Percentiles rank a stretch among this genome's conserved stretches.
These are phyloP conservation scores for Gryllus longicercus DNA, from an alignment of 2,888 invertebrate genomes.

Conservation along the genomic window DNA sequence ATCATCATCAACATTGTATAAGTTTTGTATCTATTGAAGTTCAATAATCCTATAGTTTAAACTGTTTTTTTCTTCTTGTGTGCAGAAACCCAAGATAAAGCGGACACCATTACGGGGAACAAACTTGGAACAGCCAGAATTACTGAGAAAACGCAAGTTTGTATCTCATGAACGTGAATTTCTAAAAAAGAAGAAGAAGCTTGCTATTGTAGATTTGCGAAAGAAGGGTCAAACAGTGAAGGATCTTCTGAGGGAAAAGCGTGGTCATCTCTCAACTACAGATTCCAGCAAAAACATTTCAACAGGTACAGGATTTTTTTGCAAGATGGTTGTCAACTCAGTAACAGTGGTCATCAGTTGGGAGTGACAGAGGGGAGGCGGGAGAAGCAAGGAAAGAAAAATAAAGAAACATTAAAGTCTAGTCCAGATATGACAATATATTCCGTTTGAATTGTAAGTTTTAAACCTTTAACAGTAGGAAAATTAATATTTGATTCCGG, in stretches of 20 bases:
- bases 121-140: constrained; percentile 24
- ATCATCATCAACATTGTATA: no score
- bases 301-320: not conserved
- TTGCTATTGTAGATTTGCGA: constrained; percentile 32
- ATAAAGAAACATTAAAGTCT: no score
- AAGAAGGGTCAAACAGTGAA: constrained; percentile 41
- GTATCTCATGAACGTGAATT: constrained; percentile 36
- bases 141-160: constrained; percentile 33
- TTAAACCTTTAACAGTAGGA: no score
- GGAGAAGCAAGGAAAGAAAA: no score
- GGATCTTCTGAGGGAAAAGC: constrained; percentile 41
- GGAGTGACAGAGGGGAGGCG: no score
- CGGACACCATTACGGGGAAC: not conserved
- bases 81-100: constrained; percentile 31
- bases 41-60: no score
- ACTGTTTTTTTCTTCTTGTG: no score
- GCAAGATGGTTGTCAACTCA: not conserved
- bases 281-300: constrained; percentile 23
- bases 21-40: no score
- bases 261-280: constrained; percentile 27
- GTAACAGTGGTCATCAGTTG: no score
- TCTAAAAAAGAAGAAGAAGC: constrained; percentile 45
- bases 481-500: no score
- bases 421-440: no score
- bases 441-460: no score